phyloP scores from a whole-genome alignment of 2,797 vertebrate species.

The Brotula barbata region DNA sequence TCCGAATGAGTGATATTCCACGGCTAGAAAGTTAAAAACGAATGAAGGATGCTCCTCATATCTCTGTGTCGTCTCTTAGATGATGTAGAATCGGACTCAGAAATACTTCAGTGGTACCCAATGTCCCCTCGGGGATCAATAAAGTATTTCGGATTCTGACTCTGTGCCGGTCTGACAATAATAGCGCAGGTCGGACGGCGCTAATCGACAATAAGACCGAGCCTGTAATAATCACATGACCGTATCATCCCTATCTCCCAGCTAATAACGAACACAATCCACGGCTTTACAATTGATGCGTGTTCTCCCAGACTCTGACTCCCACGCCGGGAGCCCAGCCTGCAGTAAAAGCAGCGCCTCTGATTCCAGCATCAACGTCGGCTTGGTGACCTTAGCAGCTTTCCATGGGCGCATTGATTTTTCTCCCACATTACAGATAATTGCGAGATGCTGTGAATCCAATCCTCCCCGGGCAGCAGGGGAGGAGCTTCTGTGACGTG shows the following conservation, averaged over 20 bases:
- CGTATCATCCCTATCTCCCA: slow-evolving; percentile 44
- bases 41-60: neutral
- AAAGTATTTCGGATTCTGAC: too few species aligned
- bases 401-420: slow-evolving; percentile 85
- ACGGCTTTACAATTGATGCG: slow-evolving; percentile 41
- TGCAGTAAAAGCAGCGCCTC: slow-evolving; percentile 46
- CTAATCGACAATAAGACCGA: too few species aligned
- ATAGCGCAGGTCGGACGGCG: too few species aligned
- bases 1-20: neutral
- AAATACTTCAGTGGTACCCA: too few species aligned
- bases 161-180: too few species aligned
- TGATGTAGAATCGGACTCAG: too few species aligned
- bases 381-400: slow-evolving; percentile 82
- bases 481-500: slow-evolving; percentile 72
- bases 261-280: slow-evolving; percentile 49
- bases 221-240: slow-evolving; percentile 29
- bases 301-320: slow-evolving; percentile 43
- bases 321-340: slow-evolving; percentile 52
- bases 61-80: neutral
- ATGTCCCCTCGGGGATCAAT: too few species aligned
- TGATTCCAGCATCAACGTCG: slow-evolving; percentile 68
- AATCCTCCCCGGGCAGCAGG: slow-evolving; percentile 83
- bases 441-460: slow-evolving; percentile 87
- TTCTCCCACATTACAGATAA: slow-evolving; percentile 88
- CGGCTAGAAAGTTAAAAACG: neutral